Evolutionary conservation across 2,113 vertebrate species (phyloP), one percentile per base, ranked within the genome.

Genomic region (Gadus macrocephalus): DNA sequence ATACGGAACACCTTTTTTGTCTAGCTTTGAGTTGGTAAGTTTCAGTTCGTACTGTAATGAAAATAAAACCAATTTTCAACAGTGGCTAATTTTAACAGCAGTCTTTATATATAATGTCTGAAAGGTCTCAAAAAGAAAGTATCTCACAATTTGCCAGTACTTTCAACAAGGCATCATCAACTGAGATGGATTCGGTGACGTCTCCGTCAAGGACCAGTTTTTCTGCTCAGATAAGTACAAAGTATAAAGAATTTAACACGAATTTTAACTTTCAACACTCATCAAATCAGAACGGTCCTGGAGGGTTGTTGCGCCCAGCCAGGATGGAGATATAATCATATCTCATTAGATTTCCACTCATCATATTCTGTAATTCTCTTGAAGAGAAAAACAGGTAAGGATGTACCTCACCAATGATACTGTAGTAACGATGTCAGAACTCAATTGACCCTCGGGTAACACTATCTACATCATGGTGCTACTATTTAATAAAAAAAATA

Each of bases 1-100:
- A 17, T 49, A 49, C 9, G 7, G 11, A 49, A 12, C 27, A 92
- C 92, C 91, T 89, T 91, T 80, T 82, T 89, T 92, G 76, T 89
- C 88, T 73, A 62, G 14, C 75, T 56, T 91, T 85, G 35, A 91
- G 64, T 60, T 86, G 66, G 63, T 71, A 71, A 38, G 67, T 69
- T 71, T 90, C 78, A 38, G 70, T 31, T 71, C 80, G 76, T 63
- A 91, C 92, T 93, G 73, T 9, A 22, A 78, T 64, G 11, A 0
- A 16, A 0, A 16, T 53, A 5, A 55, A 14, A 22, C 38, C 42
- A 66, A 66, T 63, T 2, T 62, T 25, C 22, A 8, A 15, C 4
- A 12, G 22, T 27, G 27, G 62, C 14, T 11, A 15, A 27, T 2
- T 64, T 27, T 11, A 22, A 19, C 12, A 55, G 53, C 53, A 14